Conservation (phyloP, 2,888 invertebrate species). For the Mesoligia furuncula region DNA sequence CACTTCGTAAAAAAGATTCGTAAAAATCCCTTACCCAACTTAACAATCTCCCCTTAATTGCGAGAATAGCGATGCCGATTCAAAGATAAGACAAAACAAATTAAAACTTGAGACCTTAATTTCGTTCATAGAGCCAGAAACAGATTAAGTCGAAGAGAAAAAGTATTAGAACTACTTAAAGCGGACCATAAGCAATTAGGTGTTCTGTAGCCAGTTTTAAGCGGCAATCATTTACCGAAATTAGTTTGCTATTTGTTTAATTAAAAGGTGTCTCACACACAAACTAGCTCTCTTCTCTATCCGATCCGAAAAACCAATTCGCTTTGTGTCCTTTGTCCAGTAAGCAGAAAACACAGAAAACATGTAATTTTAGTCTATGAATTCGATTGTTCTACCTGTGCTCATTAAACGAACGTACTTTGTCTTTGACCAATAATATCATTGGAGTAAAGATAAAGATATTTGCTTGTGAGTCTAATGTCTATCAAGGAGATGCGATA, state of each 20-base stretch:
- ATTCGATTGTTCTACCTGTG: constrained; percentile 44
- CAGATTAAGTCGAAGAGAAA: constrained; percentile 53
- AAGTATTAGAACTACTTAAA: constrained; percentile 61
- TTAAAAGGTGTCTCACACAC: constrained; percentile 38
- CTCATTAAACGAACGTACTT: constrained; percentile 23
- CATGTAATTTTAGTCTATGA: constrained; percentile 37
- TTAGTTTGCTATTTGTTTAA: constrained; percentile 52
- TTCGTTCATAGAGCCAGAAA: constrained; percentile 54
- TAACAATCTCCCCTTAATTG: constrained; percentile 49
- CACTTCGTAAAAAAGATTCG: background rate
- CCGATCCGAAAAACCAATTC: constrained; percentile 28
- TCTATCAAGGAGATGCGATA: constrained; percentile 12
- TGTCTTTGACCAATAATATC: constrained; percentile 8
- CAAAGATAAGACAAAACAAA: constrained; percentile 66
- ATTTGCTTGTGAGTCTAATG: constrained; percentile 4
- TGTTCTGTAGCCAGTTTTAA: constrained; percentile 37
- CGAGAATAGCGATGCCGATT: constrained; percentile 58
- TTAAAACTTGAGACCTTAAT: constrained; percentile 64
- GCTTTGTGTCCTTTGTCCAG: constrained; percentile 24
- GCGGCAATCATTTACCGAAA: constrained; percentile 39
- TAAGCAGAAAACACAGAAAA: constrained; percentile 43
- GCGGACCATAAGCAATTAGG: constrained; percentile 60
- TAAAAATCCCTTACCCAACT: constrained; percentile 29
- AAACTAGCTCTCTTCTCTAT: constrained; percentile 4
- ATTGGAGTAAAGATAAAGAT: constrained; percentile 1